phyloP scores from a whole-genome alignment of 2,888 invertebrate species.

The Scrobipalpa costella region DNA sequence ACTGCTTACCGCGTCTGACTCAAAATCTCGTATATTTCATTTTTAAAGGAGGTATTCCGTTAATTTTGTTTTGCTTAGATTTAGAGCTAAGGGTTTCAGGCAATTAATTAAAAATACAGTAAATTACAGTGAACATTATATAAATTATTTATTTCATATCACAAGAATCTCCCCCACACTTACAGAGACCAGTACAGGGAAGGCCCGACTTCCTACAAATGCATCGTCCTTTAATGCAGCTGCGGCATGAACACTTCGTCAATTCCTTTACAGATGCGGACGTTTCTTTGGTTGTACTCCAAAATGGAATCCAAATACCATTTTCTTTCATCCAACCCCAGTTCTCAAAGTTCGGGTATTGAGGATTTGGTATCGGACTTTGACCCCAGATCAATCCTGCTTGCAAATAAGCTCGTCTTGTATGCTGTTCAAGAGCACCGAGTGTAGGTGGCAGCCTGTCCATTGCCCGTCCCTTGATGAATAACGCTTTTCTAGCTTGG shows the following conservation, averaged over 20 bases:
- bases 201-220: constrained; percentile 25
- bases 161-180: constrained; percentile 27
- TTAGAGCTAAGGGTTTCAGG: no score
- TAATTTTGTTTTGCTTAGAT: no score
- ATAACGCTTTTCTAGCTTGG: constrained; percentile 29
- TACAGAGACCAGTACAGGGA: constrained; percentile 27
- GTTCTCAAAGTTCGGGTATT: constrained; percentile 28
- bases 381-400: constrained; percentile 33
- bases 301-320: no score
- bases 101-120: no score
- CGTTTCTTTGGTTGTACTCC: constrained; percentile 27
- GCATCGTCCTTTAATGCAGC: constrained; percentile 26
- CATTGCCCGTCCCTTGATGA: constrained; percentile 29
- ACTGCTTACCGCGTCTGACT: no score
- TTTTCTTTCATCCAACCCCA: constrained; percentile 27
- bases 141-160: constrained; percentile 13
- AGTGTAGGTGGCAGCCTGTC: constrained; percentile 31
- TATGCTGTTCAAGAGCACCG: constrained; percentile 27
- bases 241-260: constrained; percentile 29
- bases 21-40: no score
- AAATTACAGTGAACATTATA: no score
- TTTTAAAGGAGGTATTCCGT: no score
- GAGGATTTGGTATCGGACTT: constrained; percentile 30
- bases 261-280: constrained; percentile 28
- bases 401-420: constrained; percentile 30